phyloP scores from a whole-genome alignment of 2,797 vertebrate genomes.

The Argya squamiceps region DNA sequence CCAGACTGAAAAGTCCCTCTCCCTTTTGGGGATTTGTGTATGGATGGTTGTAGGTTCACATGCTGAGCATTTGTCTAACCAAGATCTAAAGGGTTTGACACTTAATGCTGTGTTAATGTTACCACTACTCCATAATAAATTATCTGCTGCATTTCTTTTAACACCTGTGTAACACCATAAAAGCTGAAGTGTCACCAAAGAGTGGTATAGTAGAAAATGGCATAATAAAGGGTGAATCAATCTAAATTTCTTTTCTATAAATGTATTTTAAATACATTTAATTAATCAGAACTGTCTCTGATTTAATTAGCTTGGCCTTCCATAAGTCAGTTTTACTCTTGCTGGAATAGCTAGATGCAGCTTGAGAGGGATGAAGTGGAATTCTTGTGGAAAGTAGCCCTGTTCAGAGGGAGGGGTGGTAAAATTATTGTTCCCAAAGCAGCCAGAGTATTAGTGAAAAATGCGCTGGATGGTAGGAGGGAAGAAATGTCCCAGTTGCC shows the following conservation, averaged over 20 bases:
- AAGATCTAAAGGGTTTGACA: not conserved
- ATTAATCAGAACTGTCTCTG: not conserved
- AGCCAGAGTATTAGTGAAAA: not conserved
- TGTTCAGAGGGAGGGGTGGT: not conserved
- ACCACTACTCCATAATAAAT: not conserved
- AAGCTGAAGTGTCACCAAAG: not conserved
- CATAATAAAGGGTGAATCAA: not conserved
- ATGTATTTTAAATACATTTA: not conserved
- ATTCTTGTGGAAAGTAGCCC: not conserved
- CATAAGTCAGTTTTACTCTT: not conserved
- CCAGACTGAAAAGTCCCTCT: not conserved
- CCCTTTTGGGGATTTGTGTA: accelerated
- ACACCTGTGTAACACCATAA: not conserved
- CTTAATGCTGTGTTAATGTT: not conserved
- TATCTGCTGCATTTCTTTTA: not conserved
- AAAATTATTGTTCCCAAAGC: not conserved
- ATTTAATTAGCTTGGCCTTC: constrained; percentile 1
- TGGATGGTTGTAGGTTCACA: not conserved
- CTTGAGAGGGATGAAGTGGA: not conserved
- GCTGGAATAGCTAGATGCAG: not conserved
- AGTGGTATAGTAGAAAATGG: not conserved
- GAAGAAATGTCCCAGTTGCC: not conserved
- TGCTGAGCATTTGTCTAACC: not conserved
- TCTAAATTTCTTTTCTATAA: not conserved
- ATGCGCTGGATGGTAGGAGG: not conserved